These are phyloP conservation scores for Perognathus longimembris DNA, from an alignment of 2,113 vertebrate genomes.

Conservation along the genomic window DNA sequence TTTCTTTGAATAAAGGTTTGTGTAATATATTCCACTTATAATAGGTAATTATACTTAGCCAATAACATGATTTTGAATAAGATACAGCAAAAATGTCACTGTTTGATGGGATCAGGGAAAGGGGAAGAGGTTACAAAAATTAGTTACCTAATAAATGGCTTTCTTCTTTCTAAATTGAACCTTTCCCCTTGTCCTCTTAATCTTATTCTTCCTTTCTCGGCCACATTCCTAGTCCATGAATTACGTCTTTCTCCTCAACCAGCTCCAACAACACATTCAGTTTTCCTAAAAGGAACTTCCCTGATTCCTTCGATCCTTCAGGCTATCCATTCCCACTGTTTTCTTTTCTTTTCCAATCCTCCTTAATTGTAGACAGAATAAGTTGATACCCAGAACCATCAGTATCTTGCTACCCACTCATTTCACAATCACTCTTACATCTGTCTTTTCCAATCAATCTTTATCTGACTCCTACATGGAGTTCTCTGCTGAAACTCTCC, in stretches of 20 bases:
- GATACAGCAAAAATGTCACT: conserved; percentile 5
- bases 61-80: conserved; percentile 28
- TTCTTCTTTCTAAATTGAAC: conserved; percentile 36
- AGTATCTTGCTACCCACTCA: conserved; percentile 44
- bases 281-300: conserved; percentile 19
- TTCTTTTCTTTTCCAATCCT: conserved; percentile 18
- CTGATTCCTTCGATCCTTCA: neutral
- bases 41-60: conserved; percentile 15
- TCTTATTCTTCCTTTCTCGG: conserved; percentile 1
- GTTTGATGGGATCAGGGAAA: conserved; percentile 36
- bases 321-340: neutral
- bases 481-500: conserved; percentile 39
- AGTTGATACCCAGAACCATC: conserved; percentile 36
- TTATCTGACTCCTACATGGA: conserved; percentile 54
- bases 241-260: neutral
- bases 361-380: conserved; percentile 43
- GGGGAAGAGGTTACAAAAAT: conserved; percentile 50
- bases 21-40: neutral
- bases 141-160: conserved; percentile 2
- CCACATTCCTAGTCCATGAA: conserved; percentile 52
- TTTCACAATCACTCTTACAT: conserved; percentile 48
- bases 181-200: neutral
- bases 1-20: conserved; percentile 18
- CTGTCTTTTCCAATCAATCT: conserved; percentile 42
- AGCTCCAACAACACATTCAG: neutral